Evolutionary conservation across 2,888 invertebrate genomes (phyloP), one percentile per base, ranked within the genome.

Genomic region (Lasioglossum zephyrum): DNA sequence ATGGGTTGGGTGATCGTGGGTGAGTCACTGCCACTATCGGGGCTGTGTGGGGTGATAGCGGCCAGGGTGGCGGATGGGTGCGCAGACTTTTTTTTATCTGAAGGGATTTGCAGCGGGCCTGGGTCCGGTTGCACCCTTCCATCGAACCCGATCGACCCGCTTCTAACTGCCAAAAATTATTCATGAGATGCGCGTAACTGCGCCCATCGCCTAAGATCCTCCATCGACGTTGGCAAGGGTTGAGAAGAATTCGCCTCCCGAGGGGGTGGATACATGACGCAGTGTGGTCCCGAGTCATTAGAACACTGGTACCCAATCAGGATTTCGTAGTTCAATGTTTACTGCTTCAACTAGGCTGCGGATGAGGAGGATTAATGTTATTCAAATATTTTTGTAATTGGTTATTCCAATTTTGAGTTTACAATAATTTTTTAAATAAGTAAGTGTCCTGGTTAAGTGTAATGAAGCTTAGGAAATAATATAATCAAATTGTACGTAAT

Each of bases 41-140:
- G 90, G 57, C n/a, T 57, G 57, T n/a, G 57, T 92, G 86, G 94
- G 93, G 93, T 93, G 91, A 91, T 92, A 91, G 89, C 88, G 88
- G 89, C 91, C 92, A 89, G 93, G 92, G 92, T 92, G 89, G 89
- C 22, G n/a, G 70, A n/a, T 36, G 66, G 36, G 36, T 36, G 90
- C 86, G 90, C 92, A 90, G 90, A 92, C 92, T 94, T 94, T 94
- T 94, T 93, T 94, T 94, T 94, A 94, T 94, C 94, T 93, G 92
- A 92, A 93, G 93, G 93, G 94, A 94, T 94, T 94, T 94, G 92
- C 93, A 93, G 92, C 92, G 89, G 89, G 91, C 82, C 92, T 91
- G 90, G 93, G 94, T 94, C 94, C 93, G 93, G 93, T 92, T 93
- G 93, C 94, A 94, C 93, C 94, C 94, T 89, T 81, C 81, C n/a